Percentiles rank a stretch among this genome's conserved stretches.
phyloP scores from a whole-genome alignment of 2,797 vertebrate genomes.

The Falco concolor region DNA sequence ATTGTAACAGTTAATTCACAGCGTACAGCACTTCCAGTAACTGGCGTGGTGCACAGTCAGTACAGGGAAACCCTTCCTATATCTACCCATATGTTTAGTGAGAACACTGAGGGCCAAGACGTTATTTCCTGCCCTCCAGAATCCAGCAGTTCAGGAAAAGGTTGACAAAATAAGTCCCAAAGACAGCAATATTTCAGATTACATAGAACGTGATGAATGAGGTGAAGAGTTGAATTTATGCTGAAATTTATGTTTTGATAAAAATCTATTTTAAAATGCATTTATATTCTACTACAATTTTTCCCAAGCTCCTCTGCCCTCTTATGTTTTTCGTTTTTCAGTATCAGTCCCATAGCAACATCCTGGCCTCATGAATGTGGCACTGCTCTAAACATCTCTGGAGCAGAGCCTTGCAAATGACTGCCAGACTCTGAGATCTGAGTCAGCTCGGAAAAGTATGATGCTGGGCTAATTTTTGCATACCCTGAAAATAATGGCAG shows the following conservation, averaged over 20 bases:
- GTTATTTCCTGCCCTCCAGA: background rate
- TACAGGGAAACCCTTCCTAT: background rate
- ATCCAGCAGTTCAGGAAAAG: conserved; percentile 4
- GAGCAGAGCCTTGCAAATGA: background rate
- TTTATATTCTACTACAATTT: conserved; percentile 10
- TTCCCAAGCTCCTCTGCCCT: conserved; percentile 64
- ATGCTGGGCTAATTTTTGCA: background rate
- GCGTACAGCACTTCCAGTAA: background rate
- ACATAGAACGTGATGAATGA: conserved; percentile 21
- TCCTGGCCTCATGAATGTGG: conserved; percentile 20
- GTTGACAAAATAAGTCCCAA: conserved; percentile 11
- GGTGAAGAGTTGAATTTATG: conserved; percentile 12
- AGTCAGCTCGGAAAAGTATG: conserved; percentile 5
- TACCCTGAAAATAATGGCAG: background rate
- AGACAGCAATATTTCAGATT: conserved; percentile 20
- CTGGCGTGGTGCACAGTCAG: background rate
- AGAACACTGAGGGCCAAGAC: background rate
- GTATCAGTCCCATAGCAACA: conserved; percentile 52
- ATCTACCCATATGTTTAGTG: background rate
- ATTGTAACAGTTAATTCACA: background rate
- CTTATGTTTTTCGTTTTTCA: conserved; percentile 50
- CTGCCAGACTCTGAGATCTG: conserved; percentile 1
- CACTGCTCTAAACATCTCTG: background rate
- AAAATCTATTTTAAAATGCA: conserved; percentile 51
- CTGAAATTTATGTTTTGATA: conserved; percentile 49